Percentiles rank a stretch among this genome's conserved stretches.
Conservation (phyloP, 53 echinoderm and acorn worm genomes). For the Zoroaster sp. region DNA sequence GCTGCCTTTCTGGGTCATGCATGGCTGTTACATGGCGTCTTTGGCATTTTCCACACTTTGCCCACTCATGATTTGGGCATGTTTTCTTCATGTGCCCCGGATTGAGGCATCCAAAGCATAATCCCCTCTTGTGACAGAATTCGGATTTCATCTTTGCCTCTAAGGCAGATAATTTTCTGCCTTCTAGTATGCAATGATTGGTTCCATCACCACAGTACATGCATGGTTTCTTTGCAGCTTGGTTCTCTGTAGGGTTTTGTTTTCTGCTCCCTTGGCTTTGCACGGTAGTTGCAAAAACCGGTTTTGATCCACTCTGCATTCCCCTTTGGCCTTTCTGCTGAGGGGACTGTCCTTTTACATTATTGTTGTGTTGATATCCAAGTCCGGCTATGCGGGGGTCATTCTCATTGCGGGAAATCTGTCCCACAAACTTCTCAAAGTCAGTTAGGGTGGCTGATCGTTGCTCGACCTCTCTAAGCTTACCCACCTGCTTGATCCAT, state of each 20-base stretch:
- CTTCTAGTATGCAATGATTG: conserved; percentile 19
- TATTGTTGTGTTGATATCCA: conserved; percentile 6
- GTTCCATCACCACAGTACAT: conserved; percentile 36
- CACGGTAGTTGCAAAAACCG: conserved; percentile 4
- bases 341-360: background rate
- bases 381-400: conserved; percentile 20
- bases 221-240: too few relatives aligned
- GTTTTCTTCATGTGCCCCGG: background rate
- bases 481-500: conserved; percentile 2
- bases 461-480: background rate
- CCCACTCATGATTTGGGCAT: conserved; percentile 14
- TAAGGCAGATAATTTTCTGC: conserved; percentile 30
- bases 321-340: background rate
- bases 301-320: background rate
- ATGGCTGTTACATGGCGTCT: conserved; percentile 4
- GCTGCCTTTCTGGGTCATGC: conserved; percentile 11
- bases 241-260: background rate
- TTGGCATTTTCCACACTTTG: conserved; percentile 15
- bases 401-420: conserved; percentile 4
- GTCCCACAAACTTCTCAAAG: conserved; percentile 10
- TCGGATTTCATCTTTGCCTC: conserved; percentile 32
- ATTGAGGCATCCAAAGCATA: background rate
- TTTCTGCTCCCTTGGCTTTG: background rate
- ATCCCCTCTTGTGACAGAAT: conserved; percentile 26
- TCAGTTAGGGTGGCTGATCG: conserved; percentile 10